Conservation (phyloP, 2,888 invertebrate genomes). For the Morpho achilles region DNA sequence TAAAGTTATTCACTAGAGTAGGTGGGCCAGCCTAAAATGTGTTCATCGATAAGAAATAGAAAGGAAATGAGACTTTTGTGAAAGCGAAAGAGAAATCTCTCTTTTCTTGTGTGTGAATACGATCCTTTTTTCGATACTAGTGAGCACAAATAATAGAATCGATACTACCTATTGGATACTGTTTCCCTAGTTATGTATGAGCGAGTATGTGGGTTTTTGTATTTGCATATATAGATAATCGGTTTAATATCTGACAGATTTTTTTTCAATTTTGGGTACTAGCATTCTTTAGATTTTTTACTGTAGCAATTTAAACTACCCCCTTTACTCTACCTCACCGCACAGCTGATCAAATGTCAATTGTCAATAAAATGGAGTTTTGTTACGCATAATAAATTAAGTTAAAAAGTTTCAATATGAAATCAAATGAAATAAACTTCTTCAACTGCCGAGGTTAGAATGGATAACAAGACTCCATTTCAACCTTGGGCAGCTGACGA, state of each 20-base stretch:
- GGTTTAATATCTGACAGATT: not conserved
- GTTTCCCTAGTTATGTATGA: too few relatives aligned
- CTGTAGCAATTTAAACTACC: constrained; percentile 22
- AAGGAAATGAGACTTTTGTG: too few relatives aligned
- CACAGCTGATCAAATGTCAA: constrained; percentile 75
- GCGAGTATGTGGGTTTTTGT: too few relatives aligned
- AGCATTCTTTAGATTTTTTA: not conserved
- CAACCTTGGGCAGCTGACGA: constrained; percentile 74
- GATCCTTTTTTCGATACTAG: too few relatives aligned
- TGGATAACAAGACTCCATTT: constrained; percentile 74
- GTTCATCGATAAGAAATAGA: too few relatives aligned
- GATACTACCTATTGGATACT: too few relatives aligned
- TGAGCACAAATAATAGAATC: too few relatives aligned
- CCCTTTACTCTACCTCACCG: constrained; percentile 58
- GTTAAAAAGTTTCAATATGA: constrained; percentile 66
- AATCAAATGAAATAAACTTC: constrained; percentile 50
- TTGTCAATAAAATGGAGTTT: constrained; percentile 79
- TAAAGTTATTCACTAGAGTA: too few relatives aligned
- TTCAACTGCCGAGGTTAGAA: constrained; percentile 60
- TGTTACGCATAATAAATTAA: constrained; percentile 72
- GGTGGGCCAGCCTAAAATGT: too few relatives aligned
- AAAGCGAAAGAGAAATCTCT: too few relatives aligned
- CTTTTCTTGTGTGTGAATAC: too few relatives aligned
- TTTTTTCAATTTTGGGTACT: not conserved
- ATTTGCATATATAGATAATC: too few relatives aligned